Evolutionary conservation across 2,888 invertebrate species (phyloP).

Genomic region (Sarcophaga caerulescens): DNA sequence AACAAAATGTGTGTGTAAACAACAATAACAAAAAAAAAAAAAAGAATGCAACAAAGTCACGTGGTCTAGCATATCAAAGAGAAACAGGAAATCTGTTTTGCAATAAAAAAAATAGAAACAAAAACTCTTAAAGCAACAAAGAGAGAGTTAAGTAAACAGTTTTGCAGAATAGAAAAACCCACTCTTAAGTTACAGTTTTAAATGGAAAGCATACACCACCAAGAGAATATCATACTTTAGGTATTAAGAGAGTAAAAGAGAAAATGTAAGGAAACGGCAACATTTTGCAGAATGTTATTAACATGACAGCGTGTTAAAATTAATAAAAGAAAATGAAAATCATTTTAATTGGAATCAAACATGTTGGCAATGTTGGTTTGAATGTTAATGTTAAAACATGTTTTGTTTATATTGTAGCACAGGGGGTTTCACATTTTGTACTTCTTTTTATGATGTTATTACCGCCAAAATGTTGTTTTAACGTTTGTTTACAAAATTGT

Average conservation of each 20-base stretch:
- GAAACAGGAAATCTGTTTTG: neutral
- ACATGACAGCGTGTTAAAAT: neutral
- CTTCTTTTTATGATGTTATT: constrained; percentile 20
- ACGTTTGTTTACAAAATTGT: constrained; percentile 53
- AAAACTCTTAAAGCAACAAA: neutral
- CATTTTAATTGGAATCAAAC: constrained; percentile 31
- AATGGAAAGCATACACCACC: neutral
- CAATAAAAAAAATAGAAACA: neutral
- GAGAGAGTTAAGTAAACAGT: neutral
- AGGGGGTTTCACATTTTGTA: neutral
- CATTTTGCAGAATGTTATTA: neutral
- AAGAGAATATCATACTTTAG: neutral
- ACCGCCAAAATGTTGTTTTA: constrained; percentile 42
- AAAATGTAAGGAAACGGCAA: neutral
- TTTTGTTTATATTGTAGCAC: constrained; percentile 43
- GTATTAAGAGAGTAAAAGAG: neutral
- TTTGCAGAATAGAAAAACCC: too few species aligned
- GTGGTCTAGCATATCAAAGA: constrained; percentile 45
- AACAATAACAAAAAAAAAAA: constrained; percentile 16
- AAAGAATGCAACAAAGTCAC: constrained; percentile 66
- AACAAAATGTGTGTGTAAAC: constrained; percentile 16
- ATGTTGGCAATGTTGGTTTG: constrained; percentile 34
- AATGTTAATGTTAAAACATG: constrained; percentile 47
- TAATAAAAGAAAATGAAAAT: neutral
- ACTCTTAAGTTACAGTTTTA: neutral